These are phyloP conservation scores for Hypercompe scribonia DNA, from an alignment of 2,888 invertebrate genomes.

Conservation along the genomic window DNA sequence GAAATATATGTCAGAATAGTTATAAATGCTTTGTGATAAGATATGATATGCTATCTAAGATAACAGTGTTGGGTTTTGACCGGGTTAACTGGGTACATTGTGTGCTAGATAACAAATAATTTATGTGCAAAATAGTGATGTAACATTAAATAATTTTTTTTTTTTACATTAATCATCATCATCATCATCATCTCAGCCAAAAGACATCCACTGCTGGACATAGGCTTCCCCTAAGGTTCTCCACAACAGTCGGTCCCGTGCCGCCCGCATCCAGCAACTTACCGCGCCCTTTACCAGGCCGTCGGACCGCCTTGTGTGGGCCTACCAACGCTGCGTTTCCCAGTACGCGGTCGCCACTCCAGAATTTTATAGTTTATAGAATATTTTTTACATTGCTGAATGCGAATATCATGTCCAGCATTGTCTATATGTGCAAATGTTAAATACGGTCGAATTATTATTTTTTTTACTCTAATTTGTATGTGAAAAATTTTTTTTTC, in stretches of 20 bases:
- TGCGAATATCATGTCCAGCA: not conserved
- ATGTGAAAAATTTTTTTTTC: not conserved
- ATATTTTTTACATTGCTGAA: not conserved
- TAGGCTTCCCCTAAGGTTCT: too few species aligned
- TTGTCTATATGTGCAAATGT: not conserved
- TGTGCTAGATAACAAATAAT: not conserved
- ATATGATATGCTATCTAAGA: slow-evolving; percentile 19
- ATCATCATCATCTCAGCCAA: too few species aligned
- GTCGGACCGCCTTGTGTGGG: too few species aligned
- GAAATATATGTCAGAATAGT: slow-evolving; percentile 32
- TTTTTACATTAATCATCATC: too few species aligned
- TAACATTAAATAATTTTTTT: not conserved
- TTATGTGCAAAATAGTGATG: not conserved
- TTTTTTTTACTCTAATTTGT: not conserved
- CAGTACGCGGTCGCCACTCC: too few species aligned
- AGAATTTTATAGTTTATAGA: too few species aligned
- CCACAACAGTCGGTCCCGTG: too few species aligned
- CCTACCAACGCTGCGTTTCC: too few species aligned
- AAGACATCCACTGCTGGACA: too few species aligned
- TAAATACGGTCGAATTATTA: not conserved
- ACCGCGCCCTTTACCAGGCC: too few species aligned
- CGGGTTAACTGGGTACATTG: slow-evolving; percentile 17
- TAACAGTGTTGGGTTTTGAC: slow-evolving; percentile 16
- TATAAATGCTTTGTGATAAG: slow-evolving; percentile 21
- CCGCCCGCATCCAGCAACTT: too few species aligned